Evolutionary conservation across 1,140 invertebrate genomes (phyloP), one percentile per base, ranked within the genome.

Genomic region (Caenorhabditis tropicalis): DNA sequence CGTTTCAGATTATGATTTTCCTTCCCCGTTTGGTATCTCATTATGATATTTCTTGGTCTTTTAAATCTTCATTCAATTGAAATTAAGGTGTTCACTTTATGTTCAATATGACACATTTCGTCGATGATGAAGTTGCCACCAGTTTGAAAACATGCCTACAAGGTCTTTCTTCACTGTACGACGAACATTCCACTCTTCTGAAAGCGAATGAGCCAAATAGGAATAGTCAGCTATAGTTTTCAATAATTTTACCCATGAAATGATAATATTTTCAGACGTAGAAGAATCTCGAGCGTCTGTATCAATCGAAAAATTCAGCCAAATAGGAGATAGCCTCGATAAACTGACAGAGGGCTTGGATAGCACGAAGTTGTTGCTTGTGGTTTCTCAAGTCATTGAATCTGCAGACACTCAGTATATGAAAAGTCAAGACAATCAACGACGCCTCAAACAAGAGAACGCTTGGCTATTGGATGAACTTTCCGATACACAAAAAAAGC

Each of bases 401-500:
- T 95, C 95, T 90, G 95, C 98, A 19, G 98, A 99, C 91, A 97
- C 97, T n/a, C 98, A 99, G 92, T 99, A 99, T 92, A 97, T 99
- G 92, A 99, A 99, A 92, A 93, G 99, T 29, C 94, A 97, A 87
- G 97, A 97, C 0, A 97, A 99, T 93, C 96, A 98, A 5, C 94
- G 96, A 33, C 93, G 96, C 85, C 89, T 94, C 24, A 93, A 93
- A 89, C 93, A 94, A 92, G 98, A 99, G 92, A 99, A 99, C 93
- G 97, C 97, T 2, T 99, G 98, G 98, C 93, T 99, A 0, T 93
- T 98, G 33, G 98, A 99, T 90, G 98, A 99, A 92, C 92, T 99
- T 46, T 97, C 97, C 21, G 39, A 46, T 19, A 87, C 86, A 29
- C 86, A 87, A 29, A 74, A 29, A 7, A 81, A 86, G 46, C 83